phyloP scores from a whole-genome alignment of 2,113 vertebrate genomes.

The Eonycteris spelaea region DNA sequence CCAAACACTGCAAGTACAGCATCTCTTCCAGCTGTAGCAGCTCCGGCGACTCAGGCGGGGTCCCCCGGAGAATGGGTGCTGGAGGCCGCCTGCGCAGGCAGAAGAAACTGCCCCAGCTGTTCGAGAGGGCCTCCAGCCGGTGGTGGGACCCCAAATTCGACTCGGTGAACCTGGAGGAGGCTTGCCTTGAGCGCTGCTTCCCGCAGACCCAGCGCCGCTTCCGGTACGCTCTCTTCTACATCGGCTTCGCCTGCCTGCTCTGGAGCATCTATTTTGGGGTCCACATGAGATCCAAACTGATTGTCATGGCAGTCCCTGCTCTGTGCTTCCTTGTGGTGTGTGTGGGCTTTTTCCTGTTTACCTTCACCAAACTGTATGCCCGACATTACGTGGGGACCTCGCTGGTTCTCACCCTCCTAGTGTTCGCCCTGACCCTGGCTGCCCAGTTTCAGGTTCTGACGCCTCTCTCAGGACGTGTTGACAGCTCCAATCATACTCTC shows the following conservation, averaged over 20 bases:
- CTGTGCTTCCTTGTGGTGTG: conserved; percentile 89
- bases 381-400: conserved; percentile 91
- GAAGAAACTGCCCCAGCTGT: conserved; percentile 92
- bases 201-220: conserved; percentile 96
- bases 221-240: conserved; percentile 95
- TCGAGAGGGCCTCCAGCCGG: conserved; percentile 94
- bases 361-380: conserved; percentile 91
- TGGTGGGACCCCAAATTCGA: conserved; percentile 99
- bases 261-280: conserved; percentile 93
- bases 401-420: conserved; percentile 88
- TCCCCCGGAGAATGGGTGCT: conserved; percentile 77
- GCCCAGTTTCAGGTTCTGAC: conserved; percentile 88
- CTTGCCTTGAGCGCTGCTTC: conserved; percentile 96
- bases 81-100: conserved; percentile 78
- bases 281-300: conserved; percentile 84
- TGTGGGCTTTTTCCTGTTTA: conserved; percentile 91
- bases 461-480: conserved; percentile 79
- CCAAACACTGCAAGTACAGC: conserved; percentile 94
- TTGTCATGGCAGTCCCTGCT: conserved; percentile 87
- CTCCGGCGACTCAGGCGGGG: conserved; percentile 89
- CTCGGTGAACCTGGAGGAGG: conserved; percentile 95
- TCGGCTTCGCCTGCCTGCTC: conserved; percentile 88
- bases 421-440: conserved; percentile 92
- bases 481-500: conserved; percentile 76
- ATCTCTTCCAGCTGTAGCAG: conserved; percentile 95